These are phyloP conservation scores for Timema cristinae DNA, from an alignment of 2,888 invertebrate genomes.

Conservation along the genomic window DNA sequence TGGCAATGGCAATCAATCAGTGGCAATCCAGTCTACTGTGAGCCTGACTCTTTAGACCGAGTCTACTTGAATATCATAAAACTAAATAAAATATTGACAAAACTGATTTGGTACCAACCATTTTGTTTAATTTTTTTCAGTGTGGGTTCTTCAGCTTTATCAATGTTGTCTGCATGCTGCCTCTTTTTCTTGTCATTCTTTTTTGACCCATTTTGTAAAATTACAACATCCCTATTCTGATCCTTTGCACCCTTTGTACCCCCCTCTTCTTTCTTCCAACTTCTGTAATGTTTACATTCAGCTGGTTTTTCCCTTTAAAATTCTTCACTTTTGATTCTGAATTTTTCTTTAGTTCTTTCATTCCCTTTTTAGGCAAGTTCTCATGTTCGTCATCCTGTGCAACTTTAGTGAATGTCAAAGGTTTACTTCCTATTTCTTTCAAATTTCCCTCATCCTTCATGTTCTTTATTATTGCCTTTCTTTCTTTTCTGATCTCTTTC, in stretches of 20 bases:
- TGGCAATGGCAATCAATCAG: too few relatives aligned
- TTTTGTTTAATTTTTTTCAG: too few relatives aligned
- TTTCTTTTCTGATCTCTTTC: background rate
- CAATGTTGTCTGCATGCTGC: background rate
- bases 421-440: background rate
- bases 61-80: too few relatives aligned
- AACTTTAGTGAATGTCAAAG: too few relatives aligned
- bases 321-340: background rate
- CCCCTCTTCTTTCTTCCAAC: too few relatives aligned
- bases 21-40: too few relatives aligned
- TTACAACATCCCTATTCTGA: background rate
- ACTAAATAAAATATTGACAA: too few relatives aligned
- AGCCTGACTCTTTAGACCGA: too few relatives aligned
- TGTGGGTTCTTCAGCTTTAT: background rate
- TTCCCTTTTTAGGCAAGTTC: background rate
- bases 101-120: too few relatives aligned
- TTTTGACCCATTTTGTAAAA: background rate
- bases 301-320: background rate
- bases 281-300: background rate
- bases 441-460: background rate
- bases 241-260: background rate
- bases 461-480: background rate
- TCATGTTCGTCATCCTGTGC: background rate
- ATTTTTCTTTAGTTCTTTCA: background rate
- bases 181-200: constrained; percentile 7